A percentile compares a stretch with the other conserved stretches of the same genome.
phyloP scores from a whole-genome alignment of 2,797 vertebrate genomes.

The Scomberomorus guttatus region DNA sequence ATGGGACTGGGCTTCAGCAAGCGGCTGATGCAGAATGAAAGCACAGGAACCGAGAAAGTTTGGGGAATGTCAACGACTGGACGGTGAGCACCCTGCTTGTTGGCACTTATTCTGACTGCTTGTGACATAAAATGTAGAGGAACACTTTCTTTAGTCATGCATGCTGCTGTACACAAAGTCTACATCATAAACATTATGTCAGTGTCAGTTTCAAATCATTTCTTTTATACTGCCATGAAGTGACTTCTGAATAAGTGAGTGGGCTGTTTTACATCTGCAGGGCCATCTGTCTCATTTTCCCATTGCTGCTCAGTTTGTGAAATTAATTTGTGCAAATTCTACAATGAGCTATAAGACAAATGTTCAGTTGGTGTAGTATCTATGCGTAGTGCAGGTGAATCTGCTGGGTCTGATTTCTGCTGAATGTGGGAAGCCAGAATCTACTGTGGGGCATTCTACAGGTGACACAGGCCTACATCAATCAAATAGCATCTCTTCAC shows the following conservation, averaged over 20 bases:
- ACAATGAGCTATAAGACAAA: neutral
- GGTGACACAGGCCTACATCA: neutral
- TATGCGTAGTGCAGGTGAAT: neutral
- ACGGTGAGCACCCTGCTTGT: slow-evolving; percentile 64
- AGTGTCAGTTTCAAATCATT: neutral
- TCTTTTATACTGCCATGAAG: neutral
- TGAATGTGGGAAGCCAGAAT: neutral
- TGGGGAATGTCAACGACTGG: slow-evolving; percentile 87
- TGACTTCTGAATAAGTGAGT: slow-evolving; percentile 13
- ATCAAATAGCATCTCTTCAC: neutral
- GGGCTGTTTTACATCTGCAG: slow-evolving; percentile 8
- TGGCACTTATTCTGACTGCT: neutral
- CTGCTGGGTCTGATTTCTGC: neutral
- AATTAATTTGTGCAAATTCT: neutral
- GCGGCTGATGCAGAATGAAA: slow-evolving; percentile 83
- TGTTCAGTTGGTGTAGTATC: neutral
- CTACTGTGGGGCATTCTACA: neutral
- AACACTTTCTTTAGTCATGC: neutral
- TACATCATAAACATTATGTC: neutral
- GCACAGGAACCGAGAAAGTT: slow-evolving; percentile 84
- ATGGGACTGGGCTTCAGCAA: slow-evolving; percentile 88
- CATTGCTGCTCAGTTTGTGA: slow-evolving; percentile 1
- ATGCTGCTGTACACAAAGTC: neutral
- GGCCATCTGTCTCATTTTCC: slow-evolving; percentile 6
- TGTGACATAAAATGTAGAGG: neutral